Evolutionary conservation across 1,140 invertebrate species (phyloP).

Genomic region (Drosophila punjabiensis): DNA sequence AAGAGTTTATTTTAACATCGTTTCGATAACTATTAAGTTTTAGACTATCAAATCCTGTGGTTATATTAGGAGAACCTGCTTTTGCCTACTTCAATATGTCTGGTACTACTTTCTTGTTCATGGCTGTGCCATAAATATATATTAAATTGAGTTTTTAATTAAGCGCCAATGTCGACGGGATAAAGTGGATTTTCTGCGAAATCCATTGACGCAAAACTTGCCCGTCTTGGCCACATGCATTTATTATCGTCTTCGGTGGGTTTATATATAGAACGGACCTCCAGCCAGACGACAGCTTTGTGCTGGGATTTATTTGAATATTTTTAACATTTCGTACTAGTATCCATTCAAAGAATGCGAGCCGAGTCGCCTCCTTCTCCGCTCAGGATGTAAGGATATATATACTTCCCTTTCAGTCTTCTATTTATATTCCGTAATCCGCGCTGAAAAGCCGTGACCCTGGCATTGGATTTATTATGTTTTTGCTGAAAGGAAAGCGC

Average conservation of each 20-base stretch:
- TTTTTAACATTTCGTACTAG: conserved; percentile 16
- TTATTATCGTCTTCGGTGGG: background rate
- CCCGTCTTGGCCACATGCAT: background rate
- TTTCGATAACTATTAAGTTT: no score
- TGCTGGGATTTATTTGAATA: conserved; percentile 8
- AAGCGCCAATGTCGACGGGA: conserved; percentile 27
- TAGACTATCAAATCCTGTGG: background rate
- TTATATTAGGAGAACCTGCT: background rate
- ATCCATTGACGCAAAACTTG: conserved; percentile 1
- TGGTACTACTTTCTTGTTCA: background rate
- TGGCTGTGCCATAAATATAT: background rate
- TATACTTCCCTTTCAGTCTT: conserved; percentile 1
- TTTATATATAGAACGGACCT: background rate
- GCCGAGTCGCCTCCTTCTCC: conserved; percentile 1
- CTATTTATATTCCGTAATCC: conserved; percentile 41
- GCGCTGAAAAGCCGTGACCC: conserved; percentile 10
- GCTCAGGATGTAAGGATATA: background rate
- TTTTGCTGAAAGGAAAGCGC: background rate
- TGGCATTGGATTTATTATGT: conserved; percentile 28
- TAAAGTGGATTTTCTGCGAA: conserved; percentile 8
- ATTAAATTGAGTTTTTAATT: conserved; percentile 36
- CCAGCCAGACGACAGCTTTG: background rate
- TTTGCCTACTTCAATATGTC: background rate
- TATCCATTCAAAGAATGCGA: conserved; percentile 30
- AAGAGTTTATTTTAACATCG: no score